phyloP scores from a whole-genome alignment of 2,113 vertebrate genomes.

The Pelmatolapia mariae region DNA sequence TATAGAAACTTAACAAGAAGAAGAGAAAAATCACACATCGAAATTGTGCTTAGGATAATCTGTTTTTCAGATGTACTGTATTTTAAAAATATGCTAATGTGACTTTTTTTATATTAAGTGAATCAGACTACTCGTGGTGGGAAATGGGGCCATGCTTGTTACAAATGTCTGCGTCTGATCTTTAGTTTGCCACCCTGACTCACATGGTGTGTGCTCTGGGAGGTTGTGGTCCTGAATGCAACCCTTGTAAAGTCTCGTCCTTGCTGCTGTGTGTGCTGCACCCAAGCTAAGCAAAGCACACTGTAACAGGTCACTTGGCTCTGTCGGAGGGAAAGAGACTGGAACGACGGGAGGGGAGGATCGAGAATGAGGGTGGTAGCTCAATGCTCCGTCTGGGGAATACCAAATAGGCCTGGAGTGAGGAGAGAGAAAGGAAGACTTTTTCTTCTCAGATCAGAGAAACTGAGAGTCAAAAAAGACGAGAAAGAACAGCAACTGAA shows the following conservation, averaged over 20 bases:
- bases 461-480: background rate
- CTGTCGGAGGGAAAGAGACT: conserved; percentile 10
- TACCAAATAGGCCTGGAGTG: conserved; percentile 42
- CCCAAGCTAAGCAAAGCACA: conserved; percentile 7
- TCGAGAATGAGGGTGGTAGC: background rate
- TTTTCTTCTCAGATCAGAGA: conserved; percentile 40
- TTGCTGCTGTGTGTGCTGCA: background rate
- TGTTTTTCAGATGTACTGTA: background rate
- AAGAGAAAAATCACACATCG: accelerated
- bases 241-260: background rate
- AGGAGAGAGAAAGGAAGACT: background rate
- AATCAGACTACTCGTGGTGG: background rate
- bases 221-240: background rate
- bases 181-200: background rate
- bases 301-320: conserved; percentile 38
- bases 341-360: background rate
- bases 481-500: background rate
- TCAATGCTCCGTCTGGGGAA: conserved; percentile 17
- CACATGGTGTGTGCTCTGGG: background rate
- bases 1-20: background rate
- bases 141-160: background rate
- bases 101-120: background rate
- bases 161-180: background rate
- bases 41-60: background rate
- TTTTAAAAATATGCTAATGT: background rate